Conservation (phyloP, 2,888 invertebrate genomes). For the Trachelus troglodyta region DNA sequence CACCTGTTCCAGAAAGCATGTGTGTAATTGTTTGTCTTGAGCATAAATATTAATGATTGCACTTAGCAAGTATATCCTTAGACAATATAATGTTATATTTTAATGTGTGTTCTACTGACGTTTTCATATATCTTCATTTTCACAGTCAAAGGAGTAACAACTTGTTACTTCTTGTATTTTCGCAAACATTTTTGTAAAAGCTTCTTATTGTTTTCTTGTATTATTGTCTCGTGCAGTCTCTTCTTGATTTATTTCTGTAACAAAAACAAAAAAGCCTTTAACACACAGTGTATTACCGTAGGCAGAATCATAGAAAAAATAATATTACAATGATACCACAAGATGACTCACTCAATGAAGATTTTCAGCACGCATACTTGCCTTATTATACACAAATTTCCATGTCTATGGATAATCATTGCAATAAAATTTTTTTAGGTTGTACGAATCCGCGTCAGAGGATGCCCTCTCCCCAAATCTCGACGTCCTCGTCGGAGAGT, state of each 20-base stretch:
- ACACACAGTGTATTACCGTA: neutral
- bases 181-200: neutral
- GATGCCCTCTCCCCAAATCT: constrained; percentile 77
- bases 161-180: neutral
- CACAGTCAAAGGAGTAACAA: neutral
- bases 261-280: neutral
- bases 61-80: neutral
- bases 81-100: neutral
- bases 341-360: neutral
- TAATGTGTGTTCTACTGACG: neutral
- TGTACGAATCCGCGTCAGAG: constrained; percentile 62
- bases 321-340: neutral
- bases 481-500: constrained; percentile 68
- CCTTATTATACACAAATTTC: neutral
- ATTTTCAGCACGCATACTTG: neutral
- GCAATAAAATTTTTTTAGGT: constrained; percentile 7
- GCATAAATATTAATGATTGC: neutral
- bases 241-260: neutral
- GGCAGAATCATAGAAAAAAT: neutral
- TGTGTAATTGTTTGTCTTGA: neutral
- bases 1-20: constrained; percentile 13
- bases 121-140: neutral
- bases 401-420: neutral
- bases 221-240: neutral
- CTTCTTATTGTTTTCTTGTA: neutral